Evolutionary conservation across 2,113 vertebrate genomes (phyloP), one percentile per base, ranked within the genome.

Genomic region (Bufo gargarizans): DNA sequence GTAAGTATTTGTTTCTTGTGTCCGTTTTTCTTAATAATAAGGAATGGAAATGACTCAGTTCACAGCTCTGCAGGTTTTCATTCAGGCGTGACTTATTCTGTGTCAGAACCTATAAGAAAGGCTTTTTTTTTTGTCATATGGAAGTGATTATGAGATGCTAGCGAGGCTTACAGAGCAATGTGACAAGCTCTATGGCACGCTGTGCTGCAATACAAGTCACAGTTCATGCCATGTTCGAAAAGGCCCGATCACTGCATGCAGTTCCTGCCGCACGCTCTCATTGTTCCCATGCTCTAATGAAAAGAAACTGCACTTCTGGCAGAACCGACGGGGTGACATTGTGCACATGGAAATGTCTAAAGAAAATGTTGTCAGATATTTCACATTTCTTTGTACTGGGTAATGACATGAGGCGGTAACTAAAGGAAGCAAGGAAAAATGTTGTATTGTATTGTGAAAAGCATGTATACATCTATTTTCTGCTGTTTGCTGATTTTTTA

Each of bases 11-110:
- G 0, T 84, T 13, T 83, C n/a, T 56, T 11, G 2, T 56, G 20
- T 79, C 13, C 12, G 14, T 49, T 65, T 83, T 63, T 47, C 63
- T 49, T n/a, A 22, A 84, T 55, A 47, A 84, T 55, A 33, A 69
- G 63, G 45, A 69, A 84, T 33, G 6, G 20, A 33, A 84, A 84
- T 50, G 17, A 49, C 61, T 67, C 7, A 22, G 71, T 47, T 22
- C 50, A 12, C 22, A 77, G 69, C 84, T 59, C 55, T 13, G 71
- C 84, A 59, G 84, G 22, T 47, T 76, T 85, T 43, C 13, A 76
- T 85, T 59, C 49, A 55, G 53, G 16, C 77, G 55, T 45, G 71
- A 77, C 56, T 77, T 86, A 12, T n/a, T 77, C 45, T 58, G 43
- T 4, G 3, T 5, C n/a, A 77, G 33, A 45, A 45, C 55, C 12